phyloP scores from a whole-genome alignment of 2,113 vertebrate genomes.

The Oreotrochilus melanogaster region DNA sequence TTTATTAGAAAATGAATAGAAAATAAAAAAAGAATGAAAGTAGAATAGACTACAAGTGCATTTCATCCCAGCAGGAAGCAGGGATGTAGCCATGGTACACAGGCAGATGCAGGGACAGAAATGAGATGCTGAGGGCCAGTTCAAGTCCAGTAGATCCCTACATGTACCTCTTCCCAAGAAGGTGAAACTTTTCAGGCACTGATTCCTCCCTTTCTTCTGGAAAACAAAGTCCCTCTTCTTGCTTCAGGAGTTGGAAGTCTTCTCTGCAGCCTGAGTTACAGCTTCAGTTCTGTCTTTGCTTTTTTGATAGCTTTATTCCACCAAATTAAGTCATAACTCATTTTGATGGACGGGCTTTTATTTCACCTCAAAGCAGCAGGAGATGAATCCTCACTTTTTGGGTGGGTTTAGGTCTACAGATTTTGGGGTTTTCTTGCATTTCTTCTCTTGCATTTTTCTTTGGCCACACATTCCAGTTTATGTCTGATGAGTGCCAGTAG shows the following conservation, averaged over 20 bases:
- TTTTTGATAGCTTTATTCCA: not conserved
- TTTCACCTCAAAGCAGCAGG: not conserved
- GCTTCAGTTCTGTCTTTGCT: not conserved
- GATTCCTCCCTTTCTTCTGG: not conserved
- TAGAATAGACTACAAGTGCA: accelerated
- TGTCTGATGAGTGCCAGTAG: not conserved
- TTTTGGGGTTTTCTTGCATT: not conserved
- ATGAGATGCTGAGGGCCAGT: not conserved
- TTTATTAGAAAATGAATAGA: not conserved
- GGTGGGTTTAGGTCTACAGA: not conserved
- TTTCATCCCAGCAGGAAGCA: not conserved
- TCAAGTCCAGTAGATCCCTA: accelerated
- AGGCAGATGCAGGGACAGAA: not conserved
- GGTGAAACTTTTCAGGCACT: not conserved
- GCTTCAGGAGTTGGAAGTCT: not conserved
- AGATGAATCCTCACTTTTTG: not conserved
- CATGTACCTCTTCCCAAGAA: not conserved
- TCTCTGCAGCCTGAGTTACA: not conserved
- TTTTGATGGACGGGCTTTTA: not conserved
- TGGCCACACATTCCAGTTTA: not conserved
- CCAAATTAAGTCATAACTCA: not conserved
- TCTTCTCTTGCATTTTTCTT: not conserved
- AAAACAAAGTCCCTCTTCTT: not conserved
- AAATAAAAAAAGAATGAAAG: not conserved
- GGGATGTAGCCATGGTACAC: not conserved